Evolutionary conservation across 1,140 invertebrate genomes (phyloP).

Genomic region (Lepidurus couesii): DNA sequence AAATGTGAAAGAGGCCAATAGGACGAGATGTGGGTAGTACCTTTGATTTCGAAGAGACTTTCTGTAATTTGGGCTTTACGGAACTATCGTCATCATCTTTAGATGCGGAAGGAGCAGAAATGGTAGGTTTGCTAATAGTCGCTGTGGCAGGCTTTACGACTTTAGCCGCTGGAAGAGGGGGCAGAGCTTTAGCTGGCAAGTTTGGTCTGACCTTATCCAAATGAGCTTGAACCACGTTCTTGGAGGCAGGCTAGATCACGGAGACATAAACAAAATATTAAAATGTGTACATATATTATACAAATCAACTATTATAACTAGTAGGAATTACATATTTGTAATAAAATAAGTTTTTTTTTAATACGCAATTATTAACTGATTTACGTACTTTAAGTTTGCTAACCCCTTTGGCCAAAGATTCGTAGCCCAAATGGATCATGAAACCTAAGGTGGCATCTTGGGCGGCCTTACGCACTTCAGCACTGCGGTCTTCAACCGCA

Average conservation of each 20-base stretch:
- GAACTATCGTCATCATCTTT: conserved; percentile 34
- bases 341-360: background rate
- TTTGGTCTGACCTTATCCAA: conserved; percentile 80
- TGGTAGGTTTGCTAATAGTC: background rate
- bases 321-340: conserved; percentile 13
- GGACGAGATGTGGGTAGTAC: conserved; percentile 3
- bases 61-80: conserved; percentile 36
- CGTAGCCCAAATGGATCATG: conserved; percentile 88
- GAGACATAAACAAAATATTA: too few relatives aligned
- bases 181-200: conserved; percentile 73
- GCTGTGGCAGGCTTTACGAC: conserved; percentile 20
- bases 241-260: conserved; percentile 64
- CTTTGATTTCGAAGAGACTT: conserved; percentile 39
- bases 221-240: conserved; percentile 65
- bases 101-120: background rate
- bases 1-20: background rate
- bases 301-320: conserved; percentile 24
- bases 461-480: conserved; percentile 82
- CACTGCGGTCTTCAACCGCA: conserved; percentile 83
- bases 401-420: conserved; percentile 66
- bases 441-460: conserved; percentile 81
- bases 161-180: conserved; percentile 38
- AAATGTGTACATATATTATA: too few relatives aligned
- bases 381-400: conserved; percentile 70
- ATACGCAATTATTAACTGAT: too few relatives aligned